Base-by-base conservation (phyloP, 2,888 invertebrate species). In the Peribatodes rhomboidaria region DNA sequence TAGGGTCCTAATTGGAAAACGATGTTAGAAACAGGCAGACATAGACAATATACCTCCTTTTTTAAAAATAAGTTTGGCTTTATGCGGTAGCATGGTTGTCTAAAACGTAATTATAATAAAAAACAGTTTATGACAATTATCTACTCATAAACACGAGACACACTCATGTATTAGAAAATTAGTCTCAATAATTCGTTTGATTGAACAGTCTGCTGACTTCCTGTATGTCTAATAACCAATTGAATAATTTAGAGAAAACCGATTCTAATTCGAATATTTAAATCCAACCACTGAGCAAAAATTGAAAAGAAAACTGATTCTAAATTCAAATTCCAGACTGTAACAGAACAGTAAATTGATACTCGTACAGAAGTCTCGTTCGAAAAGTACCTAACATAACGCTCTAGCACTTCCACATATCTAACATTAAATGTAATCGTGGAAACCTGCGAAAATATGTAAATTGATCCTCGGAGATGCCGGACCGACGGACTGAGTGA, bases 401-500 rank as follows among this genome's bases (percentile, higher is more conserved):
- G 74, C 64, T 70, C 64, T 70, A 69, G 76, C 75, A 68, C 72
- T 74, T 76, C 76, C 80, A 82, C 79, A 79, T 75, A 84, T 84
- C 78, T 79, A 83, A 85, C 83, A 83, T 86, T 84, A 86, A 87
- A 85, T 82, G 85, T 87, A 86, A 88, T 85, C 85, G 86, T 79
- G 83, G 88, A 88, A 90, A 91, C 92, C 91, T 90, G 90, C 88
- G 90, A 91, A 91, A 90, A 92, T 92, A 93, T 93, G 92, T 89
- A 93, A 92, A 93, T 93, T 90, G 92, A 90, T 90, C 92, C 92
- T 91, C 83, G 80, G 92, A 93, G 92, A 91, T 90, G 89, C 82
- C 87, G 90, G 91, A 88, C 90, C 84, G 86, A 80, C 88, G 85
- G 89, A 86, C 89, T 85, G 86, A 84, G 83, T 85, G 82, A 88